A percentile compares a stretch with the other conserved stretches of the same genome.
Evolutionary conservation across 2,113 vertebrate genomes (phyloP).

Genomic region (Alexandromys fortis): DNA sequence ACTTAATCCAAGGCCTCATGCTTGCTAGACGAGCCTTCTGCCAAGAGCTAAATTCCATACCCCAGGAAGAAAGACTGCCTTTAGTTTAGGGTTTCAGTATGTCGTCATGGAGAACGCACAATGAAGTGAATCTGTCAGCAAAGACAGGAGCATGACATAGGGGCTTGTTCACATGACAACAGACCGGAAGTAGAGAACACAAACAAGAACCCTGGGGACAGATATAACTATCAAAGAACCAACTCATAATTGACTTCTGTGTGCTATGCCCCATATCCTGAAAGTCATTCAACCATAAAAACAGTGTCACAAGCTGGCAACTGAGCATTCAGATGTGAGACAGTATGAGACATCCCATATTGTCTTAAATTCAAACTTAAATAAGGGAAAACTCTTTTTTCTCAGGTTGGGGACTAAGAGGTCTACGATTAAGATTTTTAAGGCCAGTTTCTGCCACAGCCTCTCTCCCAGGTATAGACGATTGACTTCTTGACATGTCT

Average conservation of each 20-base stretch:
- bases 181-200: neutral
- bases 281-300: neutral
- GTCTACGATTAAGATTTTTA: neutral
- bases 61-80: neutral
- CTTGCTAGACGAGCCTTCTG: neutral
- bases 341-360: too few species aligned
- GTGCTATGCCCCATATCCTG: neutral
- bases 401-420: neutral
- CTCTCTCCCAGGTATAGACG: neutral
- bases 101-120: neutral
- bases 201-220: neutral
- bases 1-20: neutral
- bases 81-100: neutral
- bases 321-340: neutral
- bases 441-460: neutral
- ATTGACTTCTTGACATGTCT: neutral
- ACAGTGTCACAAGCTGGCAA: neutral
- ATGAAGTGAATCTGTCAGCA: neutral
- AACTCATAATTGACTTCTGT: neutral
- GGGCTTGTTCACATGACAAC: neutral
- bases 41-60: neutral
- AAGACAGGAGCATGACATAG: neutral
- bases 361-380: neutral
- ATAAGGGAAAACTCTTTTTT: slow-evolving; percentile 6
- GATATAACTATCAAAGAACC: neutral